Conservation (phyloP, 2,888 invertebrate species). For the Diogma glabrata region DNA sequence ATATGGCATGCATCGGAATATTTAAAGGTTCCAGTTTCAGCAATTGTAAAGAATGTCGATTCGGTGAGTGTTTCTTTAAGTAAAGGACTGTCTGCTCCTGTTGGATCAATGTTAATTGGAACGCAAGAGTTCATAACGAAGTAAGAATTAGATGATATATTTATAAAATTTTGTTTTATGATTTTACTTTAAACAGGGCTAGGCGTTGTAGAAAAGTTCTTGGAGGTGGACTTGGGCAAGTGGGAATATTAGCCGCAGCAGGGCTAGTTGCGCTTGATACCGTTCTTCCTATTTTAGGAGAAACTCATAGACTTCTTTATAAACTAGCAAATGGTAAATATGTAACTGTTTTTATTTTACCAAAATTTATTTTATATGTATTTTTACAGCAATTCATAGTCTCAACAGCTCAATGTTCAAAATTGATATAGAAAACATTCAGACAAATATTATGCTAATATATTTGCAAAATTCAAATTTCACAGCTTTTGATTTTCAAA, state of each 20-base stretch:
- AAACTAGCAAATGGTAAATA: slow-evolving; percentile 56
- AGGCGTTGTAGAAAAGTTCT: slow-evolving; percentile 70
- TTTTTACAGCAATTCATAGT: slow-evolving; percentile 45
- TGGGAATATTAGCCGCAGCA: slow-evolving; percentile 82
- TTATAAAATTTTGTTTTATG: too few relatives aligned
- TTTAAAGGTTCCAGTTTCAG: slow-evolving; percentile 46
- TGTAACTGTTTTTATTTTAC: neutral
- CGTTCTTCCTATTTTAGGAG: slow-evolving; percentile 52
- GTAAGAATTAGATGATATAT: too few relatives aligned
- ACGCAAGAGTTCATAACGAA: slow-evolving; percentile 60
- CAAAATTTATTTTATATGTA: slow-evolving; percentile 9
- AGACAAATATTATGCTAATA: slow-evolving; percentile 68
- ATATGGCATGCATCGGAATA: slow-evolving; percentile 80
- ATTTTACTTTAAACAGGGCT: slow-evolving; percentile 61
- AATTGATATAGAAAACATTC: slow-evolving; percentile 49
- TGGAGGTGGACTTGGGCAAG: slow-evolving; percentile 92
- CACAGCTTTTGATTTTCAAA: slow-evolving; percentile 42
- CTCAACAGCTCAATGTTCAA: slow-evolving; percentile 46
- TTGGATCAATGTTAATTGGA: slow-evolving; percentile 77
- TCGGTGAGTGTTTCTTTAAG: slow-evolving; percentile 82
- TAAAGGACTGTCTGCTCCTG: slow-evolving; percentile 82
- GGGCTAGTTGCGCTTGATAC: slow-evolving; percentile 76
- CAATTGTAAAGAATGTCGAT: slow-evolving; percentile 61
- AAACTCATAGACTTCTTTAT: slow-evolving; percentile 73
- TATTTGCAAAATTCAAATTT: slow-evolving; percentile 43